Conservation (phyloP, 2,113 vertebrate species). For the Datnioides undecimradiatus region DNA sequence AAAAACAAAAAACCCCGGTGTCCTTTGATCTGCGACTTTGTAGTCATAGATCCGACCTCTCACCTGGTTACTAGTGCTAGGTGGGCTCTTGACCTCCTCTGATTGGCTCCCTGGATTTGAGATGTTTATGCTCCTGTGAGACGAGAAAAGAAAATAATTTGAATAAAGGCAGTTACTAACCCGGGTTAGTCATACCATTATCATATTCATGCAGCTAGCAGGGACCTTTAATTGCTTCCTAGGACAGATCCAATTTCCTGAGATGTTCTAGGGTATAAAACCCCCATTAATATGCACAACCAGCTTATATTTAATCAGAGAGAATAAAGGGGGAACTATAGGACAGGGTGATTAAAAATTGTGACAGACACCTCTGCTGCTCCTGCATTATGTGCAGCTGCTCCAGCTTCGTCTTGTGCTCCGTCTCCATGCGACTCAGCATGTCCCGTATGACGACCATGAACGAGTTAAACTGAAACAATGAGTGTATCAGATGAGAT, state of each 20-base stretch:
- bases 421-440: constrained; percentile 93
- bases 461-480: constrained; percentile 95
- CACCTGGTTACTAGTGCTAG: constrained; percentile 88
- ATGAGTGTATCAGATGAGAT: neutral
- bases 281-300: constrained; percentile 10
- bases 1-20: neutral
- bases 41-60: constrained; percentile 37
- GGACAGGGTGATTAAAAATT: neutral
- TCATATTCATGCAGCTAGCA: constrained; percentile 12
- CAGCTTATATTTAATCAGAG: neutral
- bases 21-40: too few species aligned
- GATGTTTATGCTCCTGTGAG: constrained; percentile 88
- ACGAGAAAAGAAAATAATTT: constrained; percentile 1
- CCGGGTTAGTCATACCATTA: neutral
- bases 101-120: constrained; percentile 86
- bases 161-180: neutral
- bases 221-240: neutral
- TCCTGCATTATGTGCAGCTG: constrained; percentile 98
- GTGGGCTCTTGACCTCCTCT: constrained; percentile 86
- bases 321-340: neutral
- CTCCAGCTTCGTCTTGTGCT: constrained; percentile 98
- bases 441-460: constrained; percentile 97
- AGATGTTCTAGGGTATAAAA: neutral
- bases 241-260: neutral
- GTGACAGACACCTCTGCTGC: constrained; percentile 91